Base-by-base conservation (phyloP, 2,888 invertebrate species). In the Eristalis tenax region DNA sequence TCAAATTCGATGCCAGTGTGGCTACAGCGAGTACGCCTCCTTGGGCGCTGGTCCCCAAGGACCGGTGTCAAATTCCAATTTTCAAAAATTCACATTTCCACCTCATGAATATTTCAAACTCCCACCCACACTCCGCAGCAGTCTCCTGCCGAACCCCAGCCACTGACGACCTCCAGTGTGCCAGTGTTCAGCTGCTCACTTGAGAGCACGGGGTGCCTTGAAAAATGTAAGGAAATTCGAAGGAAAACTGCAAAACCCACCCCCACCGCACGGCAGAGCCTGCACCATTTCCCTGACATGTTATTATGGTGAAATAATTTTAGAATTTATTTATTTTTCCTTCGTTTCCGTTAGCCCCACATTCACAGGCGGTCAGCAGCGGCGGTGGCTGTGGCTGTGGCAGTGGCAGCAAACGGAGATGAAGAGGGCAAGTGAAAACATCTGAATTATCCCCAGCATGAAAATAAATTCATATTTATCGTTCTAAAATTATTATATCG, bases 231-330 rank as follows among this genome's bases (percentile, higher is more conserved):
- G n/a, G 26, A 83, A 75, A 71, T 75, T 79, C 65, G 15, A 61
- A 74, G 78, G 82, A 71, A 66, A 38, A 70, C 75, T 59, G 57
- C 71, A 81, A 79, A 74, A 74, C 35, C 78, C 61, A 64, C 61
- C 23, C 70, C 56, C 26, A 22, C 32, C 66, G 71, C 63, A 69
- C 74, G 56, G 65, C 69, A 50, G 77, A 70, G 82, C 74, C 86
- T 83, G 83, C 79, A 76, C 87, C 75, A 87, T 87, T 87, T 87
- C 88, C 89, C 90, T 90, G 92, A 92, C 92, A 92, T 91, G 91
- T 91, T 91, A 92, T 91, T 92, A 92, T 91, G 91, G 91, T 89
- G 91, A 92, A 92, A 91, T 92, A 91, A 92, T 92, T 92, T 92
- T 92, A 92, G 91, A 92, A 92, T 92, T 91, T 92, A 92, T 92